These are phyloP conservation scores for Drosophila arawakana DNA, from an alignment of 1,140 invertebrate species.

Conservation along the genomic window DNA sequence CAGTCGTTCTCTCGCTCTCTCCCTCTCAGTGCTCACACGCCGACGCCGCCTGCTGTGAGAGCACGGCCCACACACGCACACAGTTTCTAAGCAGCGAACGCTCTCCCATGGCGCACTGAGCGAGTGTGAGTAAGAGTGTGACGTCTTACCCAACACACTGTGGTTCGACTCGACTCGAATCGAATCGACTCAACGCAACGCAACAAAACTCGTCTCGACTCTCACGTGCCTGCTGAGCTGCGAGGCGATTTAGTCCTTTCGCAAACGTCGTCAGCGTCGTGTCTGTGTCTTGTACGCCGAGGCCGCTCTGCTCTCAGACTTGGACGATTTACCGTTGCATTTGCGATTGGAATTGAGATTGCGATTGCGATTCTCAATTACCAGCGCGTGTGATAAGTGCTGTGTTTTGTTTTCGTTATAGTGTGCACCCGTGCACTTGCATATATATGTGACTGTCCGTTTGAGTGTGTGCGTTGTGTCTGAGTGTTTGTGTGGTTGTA, in stretches of 20 bases:
- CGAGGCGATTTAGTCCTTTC: constrained; percentile 73
- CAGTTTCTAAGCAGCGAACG: constrained; percentile 51
- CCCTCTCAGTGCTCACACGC: constrained; percentile 61
- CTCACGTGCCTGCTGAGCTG: constrained; percentile 54
- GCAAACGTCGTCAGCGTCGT: constrained; percentile 78
- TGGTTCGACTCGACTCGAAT: constrained; percentile 40
- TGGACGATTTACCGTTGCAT: constrained; percentile 51
- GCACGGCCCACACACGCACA: constrained; percentile 45
- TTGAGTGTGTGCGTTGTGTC: constrained; percentile 13
- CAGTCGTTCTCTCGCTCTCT: constrained; percentile 22
- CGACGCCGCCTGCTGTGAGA: constrained; percentile 63
- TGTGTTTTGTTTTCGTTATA: constrained; percentile 47
- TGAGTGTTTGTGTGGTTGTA: constrained; percentile 4
- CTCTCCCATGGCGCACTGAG: constrained; percentile 40
- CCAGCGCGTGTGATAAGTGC: constrained; percentile 52
- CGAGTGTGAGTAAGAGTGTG: constrained; percentile 50
- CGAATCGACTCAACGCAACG: constrained; percentile 19
- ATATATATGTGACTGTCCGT: not conserved
- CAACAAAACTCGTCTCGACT: constrained; percentile 40
- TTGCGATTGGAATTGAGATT: constrained; percentile 34
- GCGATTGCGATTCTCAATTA: constrained; percentile 49
- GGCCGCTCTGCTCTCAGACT: constrained; percentile 37
- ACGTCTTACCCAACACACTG: constrained; percentile 68
- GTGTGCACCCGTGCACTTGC: constrained; percentile 32
- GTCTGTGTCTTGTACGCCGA: constrained; percentile 54